A percentile compares a stretch with the other conserved stretches of the same genome.
phyloP scores from a whole-genome alignment of 92 coral and sea anemone species.

The Zoanthus gigantus region DNA sequence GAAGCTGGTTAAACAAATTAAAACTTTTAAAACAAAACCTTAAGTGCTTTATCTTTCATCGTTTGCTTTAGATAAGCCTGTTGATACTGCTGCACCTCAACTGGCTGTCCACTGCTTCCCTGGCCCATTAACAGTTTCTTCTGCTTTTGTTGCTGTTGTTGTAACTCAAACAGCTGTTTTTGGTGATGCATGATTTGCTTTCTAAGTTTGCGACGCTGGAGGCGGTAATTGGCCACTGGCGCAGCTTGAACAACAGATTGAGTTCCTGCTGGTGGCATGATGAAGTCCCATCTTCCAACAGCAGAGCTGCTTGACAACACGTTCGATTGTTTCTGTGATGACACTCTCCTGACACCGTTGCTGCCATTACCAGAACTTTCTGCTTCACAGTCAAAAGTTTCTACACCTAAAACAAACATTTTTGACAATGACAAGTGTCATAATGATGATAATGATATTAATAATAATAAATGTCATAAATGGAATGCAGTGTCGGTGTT shows the following conservation, averaged over 20 bases:
- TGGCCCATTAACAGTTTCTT: constrained; percentile 62
- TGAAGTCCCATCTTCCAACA: constrained; percentile 89
- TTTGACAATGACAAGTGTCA: background rate
- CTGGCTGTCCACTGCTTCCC: constrained; percentile 54
- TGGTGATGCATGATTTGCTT: constrained; percentile 74
- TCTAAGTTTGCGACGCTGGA: constrained; percentile 73
- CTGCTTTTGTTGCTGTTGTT: constrained; percentile 78
- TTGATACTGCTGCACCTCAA: constrained; percentile 64
- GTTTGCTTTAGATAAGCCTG: constrained; percentile 58
- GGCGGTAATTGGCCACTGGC: constrained; percentile 66
- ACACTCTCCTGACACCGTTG: background rate
- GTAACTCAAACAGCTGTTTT: constrained; percentile 69
- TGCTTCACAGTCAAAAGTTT: constrained; percentile 29
- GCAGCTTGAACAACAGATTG: constrained; percentile 62
- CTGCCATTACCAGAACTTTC: constrained; percentile 27
- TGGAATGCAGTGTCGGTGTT: too few species aligned
- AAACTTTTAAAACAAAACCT: background rate
- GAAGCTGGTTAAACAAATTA: too few species aligned
- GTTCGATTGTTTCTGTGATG: constrained; percentile 43
- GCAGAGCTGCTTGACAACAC: constrained; percentile 46
- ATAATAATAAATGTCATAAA: too few species aligned
- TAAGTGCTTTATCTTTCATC: constrained; percentile 37
- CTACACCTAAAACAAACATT: background rate
- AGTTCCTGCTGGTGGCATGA: constrained; percentile 80
- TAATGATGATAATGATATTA: too few species aligned